Conservation (phyloP, 2,113 vertebrate species). For the Diphyllodes magnificus region DNA sequence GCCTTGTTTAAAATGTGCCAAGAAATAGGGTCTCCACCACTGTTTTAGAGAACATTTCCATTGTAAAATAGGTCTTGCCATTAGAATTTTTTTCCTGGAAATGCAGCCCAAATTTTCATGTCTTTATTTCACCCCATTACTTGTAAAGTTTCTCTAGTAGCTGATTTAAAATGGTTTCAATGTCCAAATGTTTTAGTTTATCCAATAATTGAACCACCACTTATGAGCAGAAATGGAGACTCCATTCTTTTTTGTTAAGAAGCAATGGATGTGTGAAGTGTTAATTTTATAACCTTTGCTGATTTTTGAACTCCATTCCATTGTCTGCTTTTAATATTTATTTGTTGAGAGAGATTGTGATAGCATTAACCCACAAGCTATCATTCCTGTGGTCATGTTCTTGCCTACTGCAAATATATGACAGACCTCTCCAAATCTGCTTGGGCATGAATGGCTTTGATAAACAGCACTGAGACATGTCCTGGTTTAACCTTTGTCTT, state of each 20-base stretch:
- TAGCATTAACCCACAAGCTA: not conserved
- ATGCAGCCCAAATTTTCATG: conserved; percentile 7
- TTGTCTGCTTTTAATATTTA: not conserved
- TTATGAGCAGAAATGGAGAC: not conserved
- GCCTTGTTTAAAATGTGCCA: not conserved
- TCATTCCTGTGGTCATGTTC: not conserved
- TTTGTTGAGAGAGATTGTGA: not conserved
- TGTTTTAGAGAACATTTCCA: conserved; percentile 1
- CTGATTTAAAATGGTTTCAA: not conserved
- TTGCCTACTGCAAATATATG: not conserved
- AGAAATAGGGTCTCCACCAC: not conserved
- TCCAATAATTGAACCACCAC: not conserved
- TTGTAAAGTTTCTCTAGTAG: not conserved
- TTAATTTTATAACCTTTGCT: not conserved
- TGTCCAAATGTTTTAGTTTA: not conserved
- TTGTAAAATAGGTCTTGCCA: not conserved
- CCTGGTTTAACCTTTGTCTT: not conserved
- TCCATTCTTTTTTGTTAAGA: not conserved
- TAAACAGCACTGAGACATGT: not conserved
- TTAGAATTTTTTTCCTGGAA: conserved; percentile 46
- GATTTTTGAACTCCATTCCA: not conserved
- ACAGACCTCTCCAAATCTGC: not conserved
- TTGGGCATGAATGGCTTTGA: not conserved
- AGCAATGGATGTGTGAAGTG: not conserved
- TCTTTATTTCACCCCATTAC: conserved; percentile 36